Percentiles rank a stretch among this genome's conserved stretches.
These are phyloP conservation scores for Protonemura montana DNA, from an alignment of 2,888 invertebrate species.

Conservation along the genomic window DNA sequence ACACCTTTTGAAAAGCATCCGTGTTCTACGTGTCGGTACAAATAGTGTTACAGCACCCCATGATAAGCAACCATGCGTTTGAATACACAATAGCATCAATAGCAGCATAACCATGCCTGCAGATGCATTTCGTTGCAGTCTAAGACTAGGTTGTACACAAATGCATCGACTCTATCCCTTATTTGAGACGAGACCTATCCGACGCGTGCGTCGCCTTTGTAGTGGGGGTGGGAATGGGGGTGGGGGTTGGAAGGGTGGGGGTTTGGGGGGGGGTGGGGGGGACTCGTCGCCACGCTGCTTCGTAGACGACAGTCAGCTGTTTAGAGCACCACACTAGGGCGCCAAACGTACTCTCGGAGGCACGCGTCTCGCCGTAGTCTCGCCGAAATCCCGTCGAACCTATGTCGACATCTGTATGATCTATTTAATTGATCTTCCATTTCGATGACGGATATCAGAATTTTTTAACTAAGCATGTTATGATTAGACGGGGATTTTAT, in stretches of 20 bases:
- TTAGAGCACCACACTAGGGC: constrained; percentile 1
- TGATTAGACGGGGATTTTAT: no score
- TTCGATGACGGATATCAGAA: no score
- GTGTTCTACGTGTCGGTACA: no score
- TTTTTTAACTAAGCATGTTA: no score
- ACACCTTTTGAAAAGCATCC: not conserved
- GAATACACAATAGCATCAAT: no score
- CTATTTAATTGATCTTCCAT: no score
- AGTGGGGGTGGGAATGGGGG: not conserved
- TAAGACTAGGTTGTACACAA: not conserved
- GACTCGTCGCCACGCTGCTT: not conserved
- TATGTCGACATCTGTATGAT: no score
- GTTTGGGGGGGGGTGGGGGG: constrained; percentile 3
- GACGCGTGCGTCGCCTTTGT: constrained; percentile 17
- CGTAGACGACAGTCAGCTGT: not conserved
- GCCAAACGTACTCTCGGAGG: not conserved
- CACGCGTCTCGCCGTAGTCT: not conserved
- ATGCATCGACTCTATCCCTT: no score
- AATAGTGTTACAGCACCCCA: not conserved
- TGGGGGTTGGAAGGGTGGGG: constrained; percentile 13
- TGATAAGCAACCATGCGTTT: not conserved
- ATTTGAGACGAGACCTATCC: not conserved
- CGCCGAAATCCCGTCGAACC: not conserved
- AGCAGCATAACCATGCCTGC: no score
- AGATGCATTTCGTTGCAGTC: not conserved